A percentile compares a stretch with the other conserved stretches of the same genome.
Evolutionary conservation across 1,140 invertebrate species (phyloP).

Genomic region (Drosophila pruinosa): DNA sequence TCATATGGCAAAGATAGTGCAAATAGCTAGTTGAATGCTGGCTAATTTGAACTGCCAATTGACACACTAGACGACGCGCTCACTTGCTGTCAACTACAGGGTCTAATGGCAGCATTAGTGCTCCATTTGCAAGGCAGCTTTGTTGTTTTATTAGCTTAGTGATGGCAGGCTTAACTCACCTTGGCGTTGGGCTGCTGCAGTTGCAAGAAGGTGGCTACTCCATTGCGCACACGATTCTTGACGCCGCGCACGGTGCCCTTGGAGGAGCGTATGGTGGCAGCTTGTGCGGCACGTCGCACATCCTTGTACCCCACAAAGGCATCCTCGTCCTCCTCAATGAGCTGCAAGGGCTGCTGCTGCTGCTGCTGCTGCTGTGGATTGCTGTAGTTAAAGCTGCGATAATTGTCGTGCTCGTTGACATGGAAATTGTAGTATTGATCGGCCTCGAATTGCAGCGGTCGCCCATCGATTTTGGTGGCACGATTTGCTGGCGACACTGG

Average conservation of each 20-base stretch:
- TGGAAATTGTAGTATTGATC: conserved; percentile 93
- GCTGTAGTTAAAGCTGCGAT: conserved; percentile 84
- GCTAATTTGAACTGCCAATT: too few species aligned
- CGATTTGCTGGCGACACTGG: background rate
- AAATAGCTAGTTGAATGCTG: too few species aligned
- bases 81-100: too few species aligned
- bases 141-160: too few species aligned
- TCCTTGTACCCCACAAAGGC: conserved; percentile 92
- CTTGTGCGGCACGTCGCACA: conserved; percentile 86
- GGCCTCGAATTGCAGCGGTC: conserved; percentile 85
- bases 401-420: conserved; percentile 86
- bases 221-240: conserved; percentile 95
- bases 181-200: conserved; percentile 88
- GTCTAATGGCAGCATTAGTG: too few species aligned
- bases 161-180: too few species aligned
- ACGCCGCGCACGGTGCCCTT: conserved; percentile 96
- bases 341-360: conserved; percentile 1
- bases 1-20: too few species aligned
- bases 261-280: conserved; percentile 91
- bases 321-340: conserved; percentile 82
- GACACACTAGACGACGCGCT: too few species aligned
- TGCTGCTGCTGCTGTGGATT: conserved; percentile 14
- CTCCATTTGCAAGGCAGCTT: too few species aligned
- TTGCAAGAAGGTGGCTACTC: conserved; percentile 96
- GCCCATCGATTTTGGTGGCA: conserved; percentile 61